phyloP scores from a whole-genome alignment of 1,140 invertebrate genomes.

The Drosophila lacertosa region DNA sequence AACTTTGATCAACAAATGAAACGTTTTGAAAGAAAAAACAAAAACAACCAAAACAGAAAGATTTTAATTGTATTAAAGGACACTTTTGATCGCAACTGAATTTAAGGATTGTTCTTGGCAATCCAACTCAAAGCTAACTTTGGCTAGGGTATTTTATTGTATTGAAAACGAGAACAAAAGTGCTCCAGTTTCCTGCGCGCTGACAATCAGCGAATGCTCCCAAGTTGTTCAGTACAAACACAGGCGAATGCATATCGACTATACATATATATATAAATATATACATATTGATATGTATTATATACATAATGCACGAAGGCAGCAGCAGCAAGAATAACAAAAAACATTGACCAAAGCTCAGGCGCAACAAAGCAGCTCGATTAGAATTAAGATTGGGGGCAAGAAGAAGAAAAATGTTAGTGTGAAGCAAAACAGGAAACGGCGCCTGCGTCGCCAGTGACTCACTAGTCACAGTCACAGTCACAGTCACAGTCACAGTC shows the following conservation, averaged over 20 bases:
- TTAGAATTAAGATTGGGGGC: conserved; percentile 12
- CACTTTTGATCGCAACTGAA: no score
- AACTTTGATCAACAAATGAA: no score
- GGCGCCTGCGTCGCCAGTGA: conserved; percentile 7
- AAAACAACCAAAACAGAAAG: no score
- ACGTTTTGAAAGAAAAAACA: no score
- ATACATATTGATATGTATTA: neutral
- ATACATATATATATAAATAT: no score
- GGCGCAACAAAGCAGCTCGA: conserved; percentile 18
- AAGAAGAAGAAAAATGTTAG: neutral
- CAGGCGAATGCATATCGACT: neutral
- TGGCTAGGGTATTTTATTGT: neutral
- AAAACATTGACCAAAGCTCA: neutral
- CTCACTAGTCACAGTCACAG: conserved; percentile 3
- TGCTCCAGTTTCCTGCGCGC: neutral
- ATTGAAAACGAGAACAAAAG: conserved; percentile 22
- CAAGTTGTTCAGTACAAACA: neutral
- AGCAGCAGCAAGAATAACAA: neutral
- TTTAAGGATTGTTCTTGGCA: no score
- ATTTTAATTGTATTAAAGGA: no score
- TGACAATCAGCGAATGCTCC: conserved; percentile 6
- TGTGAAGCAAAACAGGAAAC: conserved; percentile 25
- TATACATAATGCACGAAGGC: neutral
- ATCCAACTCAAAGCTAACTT: no score
- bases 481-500: conserved; percentile 10